These are phyloP conservation scores for Coelopa pilipes DNA, from an alignment of 2,888 invertebrate genomes.

Conservation along the genomic window DNA sequence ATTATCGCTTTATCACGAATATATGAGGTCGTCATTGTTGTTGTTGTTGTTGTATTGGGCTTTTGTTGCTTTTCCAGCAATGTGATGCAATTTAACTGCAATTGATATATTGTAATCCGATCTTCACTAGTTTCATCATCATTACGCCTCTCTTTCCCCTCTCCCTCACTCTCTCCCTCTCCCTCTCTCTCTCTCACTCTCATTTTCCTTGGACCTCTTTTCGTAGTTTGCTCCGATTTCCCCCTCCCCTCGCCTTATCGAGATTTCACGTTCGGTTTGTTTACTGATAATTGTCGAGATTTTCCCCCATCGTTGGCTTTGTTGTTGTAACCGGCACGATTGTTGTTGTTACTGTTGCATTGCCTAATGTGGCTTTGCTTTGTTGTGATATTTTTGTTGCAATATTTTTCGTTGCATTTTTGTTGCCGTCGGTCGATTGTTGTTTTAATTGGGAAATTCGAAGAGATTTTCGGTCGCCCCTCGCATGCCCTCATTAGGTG, in stretches of 20 bases:
- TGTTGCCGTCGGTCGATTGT: not conserved
- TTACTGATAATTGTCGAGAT: too few relatives aligned
- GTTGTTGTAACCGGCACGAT: not conserved
- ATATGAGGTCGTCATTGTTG: not conserved
- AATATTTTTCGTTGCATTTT: too few relatives aligned
- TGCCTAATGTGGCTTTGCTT: not conserved
- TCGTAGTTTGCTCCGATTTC: not conserved
- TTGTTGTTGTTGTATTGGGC: not conserved
- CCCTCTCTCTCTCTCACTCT: not conserved
- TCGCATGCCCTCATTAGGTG: not conserved
- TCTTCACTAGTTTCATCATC: slow-evolving; percentile 39
- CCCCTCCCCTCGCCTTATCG: not conserved
- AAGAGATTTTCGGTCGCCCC: not conserved
- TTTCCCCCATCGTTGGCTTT: not conserved
- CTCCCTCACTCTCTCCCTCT: not conserved
- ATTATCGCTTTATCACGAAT: slow-evolving; percentile 49
- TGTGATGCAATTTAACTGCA: slow-evolving; percentile 34
- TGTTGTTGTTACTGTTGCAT: too few relatives aligned
- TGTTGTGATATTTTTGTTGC: not conserved
- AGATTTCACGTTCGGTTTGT: too few relatives aligned
- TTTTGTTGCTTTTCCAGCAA: too few relatives aligned
- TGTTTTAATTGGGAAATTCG: not conserved
- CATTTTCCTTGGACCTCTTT: too few relatives aligned
- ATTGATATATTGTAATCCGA: slow-evolving; percentile 34
- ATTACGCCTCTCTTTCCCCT: slow-evolving; percentile 46